These are phyloP conservation scores for Pogonophryne albipinna DNA, from an alignment of 2,797 vertebrate species.

Conservation along the genomic window DNA sequence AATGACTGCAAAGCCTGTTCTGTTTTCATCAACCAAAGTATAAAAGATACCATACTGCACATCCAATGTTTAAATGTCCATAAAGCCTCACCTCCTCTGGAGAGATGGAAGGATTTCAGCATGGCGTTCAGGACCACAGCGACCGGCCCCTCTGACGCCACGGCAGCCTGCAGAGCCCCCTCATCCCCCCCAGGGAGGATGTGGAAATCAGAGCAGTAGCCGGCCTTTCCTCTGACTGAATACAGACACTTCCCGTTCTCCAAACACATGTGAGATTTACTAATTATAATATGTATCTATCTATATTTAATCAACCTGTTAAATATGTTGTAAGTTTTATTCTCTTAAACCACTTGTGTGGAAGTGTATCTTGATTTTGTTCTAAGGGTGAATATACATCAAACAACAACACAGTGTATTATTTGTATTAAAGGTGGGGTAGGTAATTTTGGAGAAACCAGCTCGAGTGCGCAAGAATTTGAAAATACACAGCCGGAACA, in stretches of 20 bases:
- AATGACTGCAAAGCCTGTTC: neutral
- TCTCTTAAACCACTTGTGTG: neutral
- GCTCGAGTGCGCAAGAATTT: too few relatives aligned
- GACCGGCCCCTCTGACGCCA: slow-evolving; percentile 81
- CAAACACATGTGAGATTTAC: slow-evolving; percentile 1
- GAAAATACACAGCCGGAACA: too few relatives aligned
- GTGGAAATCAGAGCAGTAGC: slow-evolving; percentile 71
- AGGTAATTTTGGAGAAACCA: too few relatives aligned
- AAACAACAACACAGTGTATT: neutral
- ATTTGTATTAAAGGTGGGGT: neutral
- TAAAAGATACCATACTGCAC: neutral
- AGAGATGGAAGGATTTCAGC: slow-evolving; percentile 79
- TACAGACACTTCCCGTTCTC: slow-evolving; percentile 81
- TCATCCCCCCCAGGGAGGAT: slow-evolving; percentile 75
- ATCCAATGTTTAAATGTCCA: neutral
- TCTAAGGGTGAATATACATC: neutral
- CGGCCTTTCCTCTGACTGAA: slow-evolving; percentile 70
- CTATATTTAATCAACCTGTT: neutral
- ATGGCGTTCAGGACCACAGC: slow-evolving; percentile 80
- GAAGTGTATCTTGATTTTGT: neutral
- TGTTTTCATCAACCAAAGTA: neutral
- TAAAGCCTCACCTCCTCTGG: slow-evolving; percentile 78
- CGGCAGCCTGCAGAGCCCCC: slow-evolving; percentile 63
- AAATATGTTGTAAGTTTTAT: neutral
- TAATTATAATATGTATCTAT: neutral